Percentiles rank a stretch among this genome's conserved stretches.
Conservation (phyloP, 2,888 invertebrate genomes). For the Eupithecia vulgata region DNA sequence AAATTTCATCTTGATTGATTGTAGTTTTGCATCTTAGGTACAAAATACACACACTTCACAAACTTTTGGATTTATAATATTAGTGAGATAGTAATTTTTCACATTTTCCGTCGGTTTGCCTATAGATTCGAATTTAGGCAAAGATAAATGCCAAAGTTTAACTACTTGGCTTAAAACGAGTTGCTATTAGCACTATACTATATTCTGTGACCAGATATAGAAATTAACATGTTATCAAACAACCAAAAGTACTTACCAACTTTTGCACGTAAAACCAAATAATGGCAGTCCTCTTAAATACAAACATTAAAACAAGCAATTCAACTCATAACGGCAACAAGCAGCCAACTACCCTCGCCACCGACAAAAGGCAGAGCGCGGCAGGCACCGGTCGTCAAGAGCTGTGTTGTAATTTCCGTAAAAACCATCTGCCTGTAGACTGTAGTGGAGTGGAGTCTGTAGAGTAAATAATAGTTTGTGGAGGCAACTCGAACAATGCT, state of each 20-base stretch:
- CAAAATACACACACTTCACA: too few relatives aligned
- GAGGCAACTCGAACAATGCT: conserved; percentile 55
- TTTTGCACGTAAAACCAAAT: not conserved
- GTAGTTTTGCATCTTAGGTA: too few relatives aligned
- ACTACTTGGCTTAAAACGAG: too few relatives aligned
- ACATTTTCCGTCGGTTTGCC: not conserved
- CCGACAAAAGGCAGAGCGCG: conserved; percentile 15
- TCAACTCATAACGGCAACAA: conserved; percentile 12
- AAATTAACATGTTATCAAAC: not conserved
- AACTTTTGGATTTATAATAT: too few relatives aligned
- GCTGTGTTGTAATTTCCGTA: conserved; percentile 53
- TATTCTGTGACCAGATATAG: too few relatives aligned
- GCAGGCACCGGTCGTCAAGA: conserved; percentile 41
- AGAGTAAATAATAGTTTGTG: conserved; percentile 29
- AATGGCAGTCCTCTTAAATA: conserved; percentile 10
- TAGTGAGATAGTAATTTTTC: too few relatives aligned
- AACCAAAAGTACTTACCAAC: not conserved
- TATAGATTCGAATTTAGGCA: not conserved
- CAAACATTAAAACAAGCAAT: conserved; percentile 12
- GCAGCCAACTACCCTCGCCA: conserved; percentile 5
- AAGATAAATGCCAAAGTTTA: not conserved
- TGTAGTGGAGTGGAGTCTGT: not conserved
- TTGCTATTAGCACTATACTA: too few relatives aligned
- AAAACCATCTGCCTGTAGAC: conserved; percentile 49
- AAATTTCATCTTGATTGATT: too few relatives aligned